These are phyloP conservation scores for Typhlichthys subterraneus DNA, from an alignment of 2,797 vertebrate species.

Conservation along the genomic window DNA sequence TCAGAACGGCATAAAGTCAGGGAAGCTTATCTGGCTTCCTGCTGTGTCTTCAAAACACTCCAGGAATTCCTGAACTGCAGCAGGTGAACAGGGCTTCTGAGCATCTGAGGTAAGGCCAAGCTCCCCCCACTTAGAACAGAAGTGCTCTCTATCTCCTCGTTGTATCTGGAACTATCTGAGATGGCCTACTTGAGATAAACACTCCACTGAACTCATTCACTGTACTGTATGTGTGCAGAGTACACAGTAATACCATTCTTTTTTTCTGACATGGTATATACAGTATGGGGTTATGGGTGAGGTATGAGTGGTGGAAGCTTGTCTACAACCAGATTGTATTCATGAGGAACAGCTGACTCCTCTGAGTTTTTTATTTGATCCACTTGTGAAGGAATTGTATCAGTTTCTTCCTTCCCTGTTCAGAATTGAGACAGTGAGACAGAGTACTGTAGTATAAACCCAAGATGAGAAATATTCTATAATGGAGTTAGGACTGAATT, in stretches of 20 bases:
- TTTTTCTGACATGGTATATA: conserved; percentile 57
- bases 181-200: conserved; percentile 44
- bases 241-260: conserved; percentile 15
- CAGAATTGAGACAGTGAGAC: conserved; percentile 4
- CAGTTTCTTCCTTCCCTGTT: conserved; percentile 21
- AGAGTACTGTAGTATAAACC: not conserved
- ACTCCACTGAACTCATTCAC: conserved; percentile 41
- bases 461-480: too few relatives aligned
- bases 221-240: conserved; percentile 27
- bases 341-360: conserved; percentile 33
- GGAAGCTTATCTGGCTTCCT: not conserved
- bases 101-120: not conserved
- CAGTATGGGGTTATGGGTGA: conserved; percentile 46
- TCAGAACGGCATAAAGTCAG: conserved; percentile 1
- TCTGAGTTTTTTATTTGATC: conserved; percentile 45
- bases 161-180: conserved; percentile 34
- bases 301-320: conserved; percentile 40
- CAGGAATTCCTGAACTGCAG: not conserved
- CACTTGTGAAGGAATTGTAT: conserved; percentile 50
- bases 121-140: conserved; percentile 10
- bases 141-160: conserved; percentile 29
- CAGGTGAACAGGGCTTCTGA: conserved; percentile 32
- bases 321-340: conserved; percentile 55
- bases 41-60: too few relatives aligned
- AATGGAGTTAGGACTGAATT: conserved; percentile 18